Percentiles rank a stretch among this genome's conserved stretches.
phyloP scores from a whole-genome alignment of 2,797 vertebrate species.

The Enteromius mattozi region DNA sequence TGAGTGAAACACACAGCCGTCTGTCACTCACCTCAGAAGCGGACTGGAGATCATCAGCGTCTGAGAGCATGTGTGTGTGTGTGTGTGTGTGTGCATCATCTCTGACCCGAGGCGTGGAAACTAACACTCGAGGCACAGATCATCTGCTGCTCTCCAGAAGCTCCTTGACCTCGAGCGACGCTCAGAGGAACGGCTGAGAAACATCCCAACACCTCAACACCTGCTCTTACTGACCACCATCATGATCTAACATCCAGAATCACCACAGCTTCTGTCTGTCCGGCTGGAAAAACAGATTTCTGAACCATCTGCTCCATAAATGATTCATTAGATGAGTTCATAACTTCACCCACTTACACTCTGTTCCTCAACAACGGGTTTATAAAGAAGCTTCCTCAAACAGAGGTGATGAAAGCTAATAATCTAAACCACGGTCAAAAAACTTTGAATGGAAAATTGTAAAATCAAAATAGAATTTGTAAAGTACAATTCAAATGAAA shows the following conservation, averaged over 20 bases:
- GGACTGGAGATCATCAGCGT: background rate
- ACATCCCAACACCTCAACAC: background rate
- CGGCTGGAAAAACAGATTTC: constrained; percentile 12
- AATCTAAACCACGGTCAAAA: background rate
- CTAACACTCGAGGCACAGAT: background rate
- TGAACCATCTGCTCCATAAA: constrained; percentile 51
- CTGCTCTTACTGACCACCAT: background rate
- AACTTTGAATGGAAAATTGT: too few species aligned
- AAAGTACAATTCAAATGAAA: background rate
- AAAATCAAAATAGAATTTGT: too few species aligned
- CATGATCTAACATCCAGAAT: background rate
- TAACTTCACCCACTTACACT: background rate
- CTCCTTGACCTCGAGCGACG: background rate
- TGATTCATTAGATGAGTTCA: constrained; percentile 35
- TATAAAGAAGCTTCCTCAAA: too few species aligned
- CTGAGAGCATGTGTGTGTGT: background rate
- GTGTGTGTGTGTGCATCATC: background rate
- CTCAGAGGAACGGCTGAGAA: background rate
- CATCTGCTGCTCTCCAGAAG: background rate
- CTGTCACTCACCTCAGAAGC: constrained; percentile 7
- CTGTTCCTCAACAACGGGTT: too few species aligned
- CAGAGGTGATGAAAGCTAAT: background rate
- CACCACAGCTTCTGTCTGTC: background rate
- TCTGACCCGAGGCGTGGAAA: constrained; percentile 16
- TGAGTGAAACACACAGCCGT: constrained; percentile 5